Base-by-base conservation (phyloP, 2,797 vertebrate genomes). In the Muscicapa comitata region DNA sequence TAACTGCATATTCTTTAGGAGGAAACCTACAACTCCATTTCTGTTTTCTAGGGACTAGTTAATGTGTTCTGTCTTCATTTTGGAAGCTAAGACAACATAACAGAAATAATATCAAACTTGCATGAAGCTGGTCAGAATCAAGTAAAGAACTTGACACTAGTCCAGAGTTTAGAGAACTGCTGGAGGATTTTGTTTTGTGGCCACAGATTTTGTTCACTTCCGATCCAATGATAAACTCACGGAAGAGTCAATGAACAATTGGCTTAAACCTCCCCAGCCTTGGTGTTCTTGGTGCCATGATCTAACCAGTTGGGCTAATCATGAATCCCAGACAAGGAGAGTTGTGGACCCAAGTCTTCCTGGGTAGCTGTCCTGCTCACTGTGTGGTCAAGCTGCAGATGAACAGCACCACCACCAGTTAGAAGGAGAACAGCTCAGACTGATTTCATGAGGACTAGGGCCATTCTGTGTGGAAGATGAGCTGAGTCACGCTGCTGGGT, bases 331-430 rank as follows among this genome's bases (percentile, higher is more conserved):
- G 42, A 31, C 7, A 15, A 71, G n/a, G 45, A 71, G 21, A 47
- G 2, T 11, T 70, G n/a, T 54, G 42, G 48, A 43, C 28, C 31
- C 35, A 28, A 8, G 18, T 67, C 35, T 50, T 80, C 21, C 23
- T n/a, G 29, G 12, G 11, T 24, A 8, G 57, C 68, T 70, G 26
- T 74, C 80, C 42, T 62, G 31, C 58, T 59, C 35, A 17, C 45
- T 23, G 37, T 35, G 61, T n/a, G 26, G 14, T 62, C 37, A 20
- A 13, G 23, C 58, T 89, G 86, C 71, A 87, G 78, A 40, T 50
- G n/a, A 88, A 72, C 62, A 94, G 87, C 88, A 80, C 82, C 78
- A 88, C 82, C 91, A 88, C 14, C 66, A 94, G 76, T 71, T 57
- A 78, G 37, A 43, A 84, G 71, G 55, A 28, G 37, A 50, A 51